Evolutionary conservation across 2,797 vertebrate genomes (phyloP).

Genomic region (Smutsia gigantea): DNA sequence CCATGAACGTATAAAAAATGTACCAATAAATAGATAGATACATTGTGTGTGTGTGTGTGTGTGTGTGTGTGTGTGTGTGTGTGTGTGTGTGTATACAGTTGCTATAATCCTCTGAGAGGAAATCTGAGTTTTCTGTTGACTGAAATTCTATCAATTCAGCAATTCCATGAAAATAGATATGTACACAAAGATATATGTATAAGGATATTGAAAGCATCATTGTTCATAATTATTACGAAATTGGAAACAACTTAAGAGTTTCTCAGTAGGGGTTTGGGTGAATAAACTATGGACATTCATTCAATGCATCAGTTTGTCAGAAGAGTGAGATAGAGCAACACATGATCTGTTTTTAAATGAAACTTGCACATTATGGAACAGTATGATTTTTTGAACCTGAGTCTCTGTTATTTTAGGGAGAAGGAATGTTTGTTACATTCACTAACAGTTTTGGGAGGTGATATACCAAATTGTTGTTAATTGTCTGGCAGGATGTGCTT

Average conservation of each 20-base stretch:
- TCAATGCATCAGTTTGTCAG: not conserved
- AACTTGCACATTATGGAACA: not conserved
- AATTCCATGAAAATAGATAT: not conserved
- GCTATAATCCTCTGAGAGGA: not conserved
- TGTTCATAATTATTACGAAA: constrained; percentile 30
- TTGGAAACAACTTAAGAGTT: not conserved
- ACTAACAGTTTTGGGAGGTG: not conserved
- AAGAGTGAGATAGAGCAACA: not conserved
- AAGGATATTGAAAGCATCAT: not conserved
- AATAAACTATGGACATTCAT: not conserved
- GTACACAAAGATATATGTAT: not conserved
- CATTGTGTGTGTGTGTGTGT: not conserved
- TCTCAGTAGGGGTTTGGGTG: not conserved
- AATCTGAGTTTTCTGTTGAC: not conserved
- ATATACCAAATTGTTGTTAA: not conserved
- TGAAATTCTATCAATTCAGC: not conserved
- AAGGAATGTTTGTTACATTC: not conserved
- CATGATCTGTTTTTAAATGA: not conserved
- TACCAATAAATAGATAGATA: not conserved
- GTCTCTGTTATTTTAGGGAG: constrained; percentile 42
- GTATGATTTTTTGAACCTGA: not conserved
- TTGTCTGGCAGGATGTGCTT: not conserved
- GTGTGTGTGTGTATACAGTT: not conserved
- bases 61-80: too few relatives aligned
- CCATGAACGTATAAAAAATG: not conserved